phyloP scores from a whole-genome alignment of 2,113 vertebrate species.

The Halichoeres trimaculatus region DNA sequence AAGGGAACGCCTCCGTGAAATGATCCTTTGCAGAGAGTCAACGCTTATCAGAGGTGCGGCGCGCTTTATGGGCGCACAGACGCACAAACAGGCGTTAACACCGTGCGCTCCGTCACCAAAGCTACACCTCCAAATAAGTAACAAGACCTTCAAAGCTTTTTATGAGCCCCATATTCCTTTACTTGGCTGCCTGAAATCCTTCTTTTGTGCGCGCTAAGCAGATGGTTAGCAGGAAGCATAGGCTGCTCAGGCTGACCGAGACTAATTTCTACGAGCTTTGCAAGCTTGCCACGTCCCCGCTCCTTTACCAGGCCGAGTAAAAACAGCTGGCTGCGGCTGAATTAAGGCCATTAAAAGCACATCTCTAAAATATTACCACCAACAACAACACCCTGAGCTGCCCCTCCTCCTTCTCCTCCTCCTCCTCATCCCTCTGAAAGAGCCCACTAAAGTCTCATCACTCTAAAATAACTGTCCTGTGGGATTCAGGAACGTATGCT shows the following conservation, averaged over 20 bases:
- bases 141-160: slow-evolving; percentile 85
- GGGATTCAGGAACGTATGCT: slow-evolving; percentile 7
- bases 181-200: slow-evolving; percentile 89
- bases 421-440: background rate
- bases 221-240: slow-evolving; percentile 98
- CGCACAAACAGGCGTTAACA: slow-evolving; percentile 55
- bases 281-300: slow-evolving; percentile 92
- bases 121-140: slow-evolving; percentile 84
- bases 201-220: slow-evolving; percentile 97
- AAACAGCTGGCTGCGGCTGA: slow-evolving; percentile 96
- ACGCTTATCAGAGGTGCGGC: slow-evolving; percentile 63
- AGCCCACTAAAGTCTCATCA: slow-evolving; percentile 9
- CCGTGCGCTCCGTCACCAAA: slow-evolving; percentile 59
- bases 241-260: slow-evolving; percentile 95
- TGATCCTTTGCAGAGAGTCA: slow-evolving; percentile 58
- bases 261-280: slow-evolving; percentile 99
- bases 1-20: slow-evolving; percentile 83
- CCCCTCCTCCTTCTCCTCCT: background rate
- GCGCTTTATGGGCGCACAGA: slow-evolving; percentile 31
- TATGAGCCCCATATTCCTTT: slow-evolving; percentile 77
- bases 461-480: slow-evolving; percentile 6
- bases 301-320: slow-evolving; percentile 89
- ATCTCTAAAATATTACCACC: slow-evolving; percentile 95
- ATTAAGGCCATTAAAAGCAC: slow-evolving; percentile 97
- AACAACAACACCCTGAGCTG: too few species aligned